A percentile compares a stretch with the other conserved stretches of the same genome.
These are phyloP conservation scores for Cryptoprocta ferox DNA, from an alignment of 2,797 vertebrate species.

Conservation along the genomic window DNA sequence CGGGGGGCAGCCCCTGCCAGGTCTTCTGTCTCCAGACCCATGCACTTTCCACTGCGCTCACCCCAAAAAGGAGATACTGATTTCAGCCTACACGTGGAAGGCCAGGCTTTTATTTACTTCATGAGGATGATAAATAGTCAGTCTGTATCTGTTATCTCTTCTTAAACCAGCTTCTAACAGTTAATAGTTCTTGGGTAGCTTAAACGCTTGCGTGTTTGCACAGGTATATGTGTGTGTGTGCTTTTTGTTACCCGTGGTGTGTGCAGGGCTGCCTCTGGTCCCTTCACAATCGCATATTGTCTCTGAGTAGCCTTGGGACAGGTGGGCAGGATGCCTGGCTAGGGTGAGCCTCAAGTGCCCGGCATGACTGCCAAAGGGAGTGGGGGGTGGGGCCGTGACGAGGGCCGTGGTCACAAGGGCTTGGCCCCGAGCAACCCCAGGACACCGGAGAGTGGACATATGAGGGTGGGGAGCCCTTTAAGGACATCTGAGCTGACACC, in stretches of 20 bases:
- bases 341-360: background rate
- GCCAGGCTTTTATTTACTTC: background rate
- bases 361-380: background rate
- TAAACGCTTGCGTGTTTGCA: background rate
- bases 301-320: background rate
- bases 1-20: no score
- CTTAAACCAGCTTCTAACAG: background rate
- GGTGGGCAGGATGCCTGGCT: background rate
- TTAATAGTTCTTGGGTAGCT: background rate
- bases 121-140: background rate
- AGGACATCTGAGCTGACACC: slow-evolving; percentile 55
- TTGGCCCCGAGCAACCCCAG: background rate
- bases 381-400: no score
- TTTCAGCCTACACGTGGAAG: background rate
- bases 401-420: background rate
- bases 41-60: background rate
- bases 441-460: background rate
- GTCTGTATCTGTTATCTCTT: background rate
- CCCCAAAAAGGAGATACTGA: background rate
- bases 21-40: background rate
- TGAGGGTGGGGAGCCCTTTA: slow-evolving; percentile 62
- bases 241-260: background rate
- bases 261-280: background rate
- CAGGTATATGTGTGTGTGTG: background rate
- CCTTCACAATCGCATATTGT: background rate